A percentile compares a stretch with the other conserved stretches of the same genome.
Evolutionary conservation across 2,113 vertebrate species (phyloP).

Genomic region (Dasypus novemcinctus): DNA sequence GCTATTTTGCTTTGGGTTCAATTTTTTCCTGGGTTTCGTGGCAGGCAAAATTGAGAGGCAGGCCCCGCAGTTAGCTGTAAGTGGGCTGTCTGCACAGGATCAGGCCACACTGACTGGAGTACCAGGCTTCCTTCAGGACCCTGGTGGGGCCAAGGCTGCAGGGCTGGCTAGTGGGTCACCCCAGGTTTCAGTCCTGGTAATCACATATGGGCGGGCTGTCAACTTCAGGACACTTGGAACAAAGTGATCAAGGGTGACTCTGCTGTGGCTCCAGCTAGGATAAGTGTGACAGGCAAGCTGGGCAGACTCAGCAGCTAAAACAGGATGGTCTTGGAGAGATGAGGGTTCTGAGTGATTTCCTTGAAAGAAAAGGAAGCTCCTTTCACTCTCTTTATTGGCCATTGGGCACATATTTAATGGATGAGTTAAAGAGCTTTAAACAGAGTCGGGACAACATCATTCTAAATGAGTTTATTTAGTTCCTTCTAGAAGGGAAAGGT

Average conservation of each 20-base stretch:
- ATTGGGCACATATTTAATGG: not conserved
- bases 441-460: not conserved
- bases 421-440: not conserved
- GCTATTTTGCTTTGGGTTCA: not conserved
- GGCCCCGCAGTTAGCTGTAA: not conserved
- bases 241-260: no score
- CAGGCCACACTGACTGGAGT: not conserved
- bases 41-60: not conserved
- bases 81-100: not conserved
- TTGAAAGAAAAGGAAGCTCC: not conserved
- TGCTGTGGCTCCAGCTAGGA: not conserved
- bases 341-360: not conserved
- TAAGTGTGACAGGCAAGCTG: fast-evolving
- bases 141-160: not conserved
- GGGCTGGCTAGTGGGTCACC: no score
- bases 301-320: not conserved
- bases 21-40: not conserved
- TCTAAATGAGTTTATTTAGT: not conserved
- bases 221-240: not conserved
- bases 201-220: not conserved
- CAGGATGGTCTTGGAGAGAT: not conserved
- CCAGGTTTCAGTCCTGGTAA: not conserved
- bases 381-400: not conserved
- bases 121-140: not conserved
- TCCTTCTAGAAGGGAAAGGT: not conserved